Evolutionary conservation across 2,888 invertebrate genomes (phyloP).

Genomic region (Empis livida): DNA sequence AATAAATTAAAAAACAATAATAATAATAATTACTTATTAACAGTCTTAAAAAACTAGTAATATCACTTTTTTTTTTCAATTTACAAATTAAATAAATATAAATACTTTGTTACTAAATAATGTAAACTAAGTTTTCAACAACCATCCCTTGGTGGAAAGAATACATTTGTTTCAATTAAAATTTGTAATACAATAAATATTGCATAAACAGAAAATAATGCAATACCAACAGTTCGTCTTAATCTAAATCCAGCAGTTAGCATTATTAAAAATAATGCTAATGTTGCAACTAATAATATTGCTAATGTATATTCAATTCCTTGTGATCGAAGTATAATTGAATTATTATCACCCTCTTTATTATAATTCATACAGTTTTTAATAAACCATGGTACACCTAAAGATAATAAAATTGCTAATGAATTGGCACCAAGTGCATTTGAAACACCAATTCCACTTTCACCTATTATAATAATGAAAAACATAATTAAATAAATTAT

Average conservation of each 20-base stretch:
- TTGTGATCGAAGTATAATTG: conserved; percentile 57
- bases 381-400: conserved; percentile 77
- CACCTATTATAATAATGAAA: conserved; percentile 43
- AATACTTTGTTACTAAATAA: too few species aligned
- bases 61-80: too few species aligned
- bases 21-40: too few species aligned
- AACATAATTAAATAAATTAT: not conserved
- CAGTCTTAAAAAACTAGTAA: too few species aligned
- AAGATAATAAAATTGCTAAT: conserved; percentile 66
- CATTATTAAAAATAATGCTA: conserved; percentile 53
- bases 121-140: too few species aligned
- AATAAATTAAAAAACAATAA: too few species aligned
- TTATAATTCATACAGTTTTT: conserved; percentile 47
- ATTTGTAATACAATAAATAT: conserved; percentile 64
- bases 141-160: conserved; percentile 33
- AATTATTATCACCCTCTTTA: conserved; percentile 23
- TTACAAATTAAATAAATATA: too few species aligned
- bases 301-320: conserved; percentile 73
- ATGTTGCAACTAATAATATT: conserved; percentile 61
- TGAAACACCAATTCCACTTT: conserved; percentile 76
- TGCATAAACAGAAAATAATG: conserved; percentile 51
- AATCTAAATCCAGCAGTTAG: conserved; percentile 57
- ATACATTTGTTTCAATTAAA: conserved; percentile 63
- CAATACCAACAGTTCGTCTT: conserved; percentile 52
- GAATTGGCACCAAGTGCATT: conserved; percentile 80